phyloP scores from a whole-genome alignment of 2,797 vertebrate genomes.

The Chloroceryle inda region DNA sequence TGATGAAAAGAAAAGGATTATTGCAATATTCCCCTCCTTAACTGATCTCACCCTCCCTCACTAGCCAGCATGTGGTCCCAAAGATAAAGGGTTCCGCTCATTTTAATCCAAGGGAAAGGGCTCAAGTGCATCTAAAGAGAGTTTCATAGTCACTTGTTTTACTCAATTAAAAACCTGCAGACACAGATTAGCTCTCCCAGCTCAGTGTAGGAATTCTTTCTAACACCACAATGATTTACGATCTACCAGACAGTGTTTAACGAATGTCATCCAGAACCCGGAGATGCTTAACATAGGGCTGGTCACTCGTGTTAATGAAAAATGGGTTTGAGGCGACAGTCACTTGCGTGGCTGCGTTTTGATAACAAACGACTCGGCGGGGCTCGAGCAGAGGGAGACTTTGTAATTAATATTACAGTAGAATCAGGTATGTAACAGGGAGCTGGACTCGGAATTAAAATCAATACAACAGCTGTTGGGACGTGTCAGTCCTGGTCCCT shows the following conservation, averaged over 20 bases:
- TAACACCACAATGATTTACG: slow-evolving; percentile 65
- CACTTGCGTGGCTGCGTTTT: slow-evolving; percentile 33
- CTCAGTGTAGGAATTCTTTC: slow-evolving; percentile 22
- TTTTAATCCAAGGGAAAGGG: slow-evolving; percentile 41
- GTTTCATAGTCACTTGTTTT: slow-evolving; percentile 64
- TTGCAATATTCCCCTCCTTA: not conserved
- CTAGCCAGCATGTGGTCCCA: not conserved
- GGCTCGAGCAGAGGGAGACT: slow-evolving; percentile 9
- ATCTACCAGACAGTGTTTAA: slow-evolving; percentile 59
- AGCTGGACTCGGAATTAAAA: slow-evolving; percentile 44
- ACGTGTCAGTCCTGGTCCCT: slow-evolving; percentile 47
- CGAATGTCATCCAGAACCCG: slow-evolving; percentile 30
- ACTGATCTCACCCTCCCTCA: not conserved
- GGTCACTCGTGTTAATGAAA: slow-evolving; percentile 67
- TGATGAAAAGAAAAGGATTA: not conserved
- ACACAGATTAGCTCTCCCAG: slow-evolving; percentile 67
- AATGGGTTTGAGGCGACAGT: slow-evolving; percentile 48
- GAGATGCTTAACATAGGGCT: slow-evolving; percentile 43
- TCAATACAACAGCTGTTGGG: slow-evolving; percentile 49
- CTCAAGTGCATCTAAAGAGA: slow-evolving; percentile 36
- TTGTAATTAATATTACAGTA: slow-evolving; percentile 66
- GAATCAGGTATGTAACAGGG: not conserved
- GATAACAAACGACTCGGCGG: slow-evolving; percentile 41
- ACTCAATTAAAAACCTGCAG: slow-evolving; percentile 74
- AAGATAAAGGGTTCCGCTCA: not conserved